These are phyloP conservation scores for Nomada ferruginata DNA, from an alignment of 2,888 invertebrate species.

Conservation along the genomic window DNA sequence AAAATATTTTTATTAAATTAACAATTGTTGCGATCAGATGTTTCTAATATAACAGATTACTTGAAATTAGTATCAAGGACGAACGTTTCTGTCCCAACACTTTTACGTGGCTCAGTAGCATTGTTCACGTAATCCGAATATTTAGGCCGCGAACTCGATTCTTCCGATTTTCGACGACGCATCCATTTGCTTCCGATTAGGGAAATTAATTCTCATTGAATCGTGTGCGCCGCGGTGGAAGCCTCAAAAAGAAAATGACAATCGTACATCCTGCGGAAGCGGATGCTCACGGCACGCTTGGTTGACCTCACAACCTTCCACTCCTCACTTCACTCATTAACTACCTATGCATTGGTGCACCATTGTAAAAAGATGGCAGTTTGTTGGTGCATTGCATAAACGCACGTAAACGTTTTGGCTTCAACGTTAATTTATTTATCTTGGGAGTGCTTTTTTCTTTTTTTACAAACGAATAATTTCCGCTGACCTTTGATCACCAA, in stretches of 20 bases:
- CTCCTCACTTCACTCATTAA: slow-evolving; percentile 35
- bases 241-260: slow-evolving; percentile 70
- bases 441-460: background rate
- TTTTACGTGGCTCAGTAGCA: background rate
- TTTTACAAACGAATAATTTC: background rate
- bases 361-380: slow-evolving; percentile 48
- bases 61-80: background rate
- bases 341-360: slow-evolving; percentile 49
- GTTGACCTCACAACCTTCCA: slow-evolving; percentile 74
- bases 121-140: background rate
- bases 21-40: too few species aligned
- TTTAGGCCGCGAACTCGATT: background rate
- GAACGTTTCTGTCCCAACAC: background rate
- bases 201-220: slow-evolving; percentile 37
- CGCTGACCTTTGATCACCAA: background rate
- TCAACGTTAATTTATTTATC: slow-evolving; percentile 6
- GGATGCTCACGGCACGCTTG: slow-evolving; percentile 79
- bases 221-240: slow-evolving; percentile 47
- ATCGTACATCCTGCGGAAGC: slow-evolving; percentile 82
- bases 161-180: background rate
- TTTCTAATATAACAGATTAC: too few species aligned
- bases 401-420: background rate
- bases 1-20: too few species aligned
- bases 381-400: slow-evolving; percentile 64
- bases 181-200: slow-evolving; percentile 41